phyloP scores from a whole-genome alignment of 2,888 invertebrate species.

The Meta bourneti region DNA sequence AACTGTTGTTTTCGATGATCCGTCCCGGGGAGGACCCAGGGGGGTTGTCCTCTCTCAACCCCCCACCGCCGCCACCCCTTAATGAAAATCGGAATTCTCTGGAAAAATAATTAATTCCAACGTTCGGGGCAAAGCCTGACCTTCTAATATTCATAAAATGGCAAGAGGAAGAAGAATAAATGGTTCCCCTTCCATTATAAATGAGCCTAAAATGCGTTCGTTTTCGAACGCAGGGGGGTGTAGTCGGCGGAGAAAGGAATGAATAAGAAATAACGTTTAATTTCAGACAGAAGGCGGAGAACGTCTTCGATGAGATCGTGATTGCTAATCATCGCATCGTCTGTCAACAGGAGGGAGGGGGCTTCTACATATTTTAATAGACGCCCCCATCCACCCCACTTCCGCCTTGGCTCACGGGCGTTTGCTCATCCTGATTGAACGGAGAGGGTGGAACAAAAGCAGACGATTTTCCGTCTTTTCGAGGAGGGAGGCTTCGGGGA shows the following conservation, averaged over 20 bases:
- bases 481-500: not conserved
- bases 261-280: constrained; percentile 71
- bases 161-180: too few species aligned
- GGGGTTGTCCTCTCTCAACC: not conserved
- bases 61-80: constrained; percentile 6
- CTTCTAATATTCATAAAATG: constrained; percentile 72
- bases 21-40: constrained; percentile 26
- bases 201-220: constrained; percentile 40
- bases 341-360: constrained; percentile 23
- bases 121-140: not conserved
- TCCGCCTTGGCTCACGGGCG: not conserved
- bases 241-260: constrained; percentile 19
- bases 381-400: not conserved
- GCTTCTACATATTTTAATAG: not conserved
- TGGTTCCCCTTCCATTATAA: constrained; percentile 43
- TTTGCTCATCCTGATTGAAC: constrained; percentile 47
- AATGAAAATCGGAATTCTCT: constrained; percentile 60
- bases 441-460: not conserved
- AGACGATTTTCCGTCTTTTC: not conserved
- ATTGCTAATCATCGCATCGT: constrained; percentile 7
- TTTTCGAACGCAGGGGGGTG: not conserved
- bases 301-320: constrained; percentile 48
- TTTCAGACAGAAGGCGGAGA: constrained; percentile 51
- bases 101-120: constrained; percentile 72
- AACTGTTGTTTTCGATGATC: constrained; percentile 22